Base-by-base conservation (phyloP, 2,888 invertebrate species). In the Seira sanloemensis region DNA sequence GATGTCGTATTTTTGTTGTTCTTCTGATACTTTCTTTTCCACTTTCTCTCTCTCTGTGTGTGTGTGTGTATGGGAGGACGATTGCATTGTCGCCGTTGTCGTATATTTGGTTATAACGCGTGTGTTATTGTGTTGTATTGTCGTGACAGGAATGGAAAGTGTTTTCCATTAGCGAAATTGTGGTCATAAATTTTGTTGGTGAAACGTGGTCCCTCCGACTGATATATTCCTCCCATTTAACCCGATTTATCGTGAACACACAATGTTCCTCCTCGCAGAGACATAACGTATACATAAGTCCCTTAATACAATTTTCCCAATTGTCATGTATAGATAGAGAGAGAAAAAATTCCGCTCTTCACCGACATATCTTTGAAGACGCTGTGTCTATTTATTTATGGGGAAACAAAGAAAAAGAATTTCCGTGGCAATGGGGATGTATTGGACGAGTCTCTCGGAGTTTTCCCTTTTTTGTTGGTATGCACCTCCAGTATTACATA, bases 111-210 rank as follows among this genome's bases (percentile, higher is more conserved):
- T 74, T 89, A 75, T 84, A 88, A 88, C 88, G 89, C 86, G 84
- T 86, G 84, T 88, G 89, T 88, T 88, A 89, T 89, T 89, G 89
- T 89, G 87, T 89, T 89, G 89, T 88, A 87, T 87, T 87, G 88
- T 88, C 89, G 88, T 89, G 89, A 88, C 88, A 89, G 88, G 89
- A 89, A 89, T 89, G 87, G 89, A 88, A 88, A 88, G 88, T 88
- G 88, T 89, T 88, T 89, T 88, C 89, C 88, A 88, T 89, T 88
- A 89, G 88, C 88, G 88, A 88, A 88, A 89, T 89, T 89, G 89
- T 89, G 86, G 87, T 86, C 88, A 89, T 89, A 89, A 89, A 89
- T 89, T 89, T 88, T 87, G 81, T 78, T 82, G 78, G 84, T 86
- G 87, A 85, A 88, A 84, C 86, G 87, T 88, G 50, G 50, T 88